Conservation (phyloP, 2,797 vertebrate species). For the Gastrophryne carolinensis region DNA sequence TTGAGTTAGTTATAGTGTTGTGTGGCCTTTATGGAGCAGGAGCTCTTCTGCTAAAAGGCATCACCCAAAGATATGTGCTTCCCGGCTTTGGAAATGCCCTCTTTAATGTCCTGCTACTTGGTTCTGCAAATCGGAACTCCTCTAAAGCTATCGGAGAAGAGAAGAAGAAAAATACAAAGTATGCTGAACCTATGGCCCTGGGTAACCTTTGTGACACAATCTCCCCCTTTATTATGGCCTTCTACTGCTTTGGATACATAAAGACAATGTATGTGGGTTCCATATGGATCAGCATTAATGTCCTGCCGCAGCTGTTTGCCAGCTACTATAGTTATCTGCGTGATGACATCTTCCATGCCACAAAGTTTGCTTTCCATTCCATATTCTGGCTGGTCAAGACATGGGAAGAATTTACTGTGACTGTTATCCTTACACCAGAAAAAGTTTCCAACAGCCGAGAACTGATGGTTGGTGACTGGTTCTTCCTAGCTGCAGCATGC, state of each 20-base stretch:
- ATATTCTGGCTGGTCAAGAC: constrained; percentile 82
- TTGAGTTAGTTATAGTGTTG: constrained; percentile 77
- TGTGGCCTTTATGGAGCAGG: constrained; percentile 81
- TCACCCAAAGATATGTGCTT: constrained; percentile 78
- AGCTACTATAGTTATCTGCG: constrained; percentile 83
- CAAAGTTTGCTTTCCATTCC: constrained; percentile 81
- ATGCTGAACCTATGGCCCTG: constrained; percentile 86
- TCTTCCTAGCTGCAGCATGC: constrained; percentile 75
- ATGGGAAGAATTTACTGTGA: constrained; percentile 82
- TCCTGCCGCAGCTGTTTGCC: constrained; percentile 75
- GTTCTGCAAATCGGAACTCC: constrained; percentile 69
- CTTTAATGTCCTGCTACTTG: constrained; percentile 83
- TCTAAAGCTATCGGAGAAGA: constrained; percentile 74
- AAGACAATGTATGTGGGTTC: constrained; percentile 73
- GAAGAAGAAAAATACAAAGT: constrained; percentile 89
- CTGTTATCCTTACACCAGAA: constrained; percentile 52
- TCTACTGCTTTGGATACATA: constrained; percentile 81
- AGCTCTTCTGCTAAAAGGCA: constrained; percentile 79
- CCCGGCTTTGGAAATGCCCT: constrained; percentile 86
- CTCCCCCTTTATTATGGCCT: constrained; percentile 78
- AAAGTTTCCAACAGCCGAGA: constrained; percentile 57
- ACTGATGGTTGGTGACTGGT: constrained; percentile 82
- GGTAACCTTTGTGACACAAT: constrained; percentile 81
- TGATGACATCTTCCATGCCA: constrained; percentile 78
- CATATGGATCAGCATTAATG: constrained; percentile 79